A percentile compares a stretch with the other conserved stretches of the same genome.
Evolutionary conservation across 92 coral and sea anemone species (phyloP).

Genomic region (Epizoanthus ramosus): DNA sequence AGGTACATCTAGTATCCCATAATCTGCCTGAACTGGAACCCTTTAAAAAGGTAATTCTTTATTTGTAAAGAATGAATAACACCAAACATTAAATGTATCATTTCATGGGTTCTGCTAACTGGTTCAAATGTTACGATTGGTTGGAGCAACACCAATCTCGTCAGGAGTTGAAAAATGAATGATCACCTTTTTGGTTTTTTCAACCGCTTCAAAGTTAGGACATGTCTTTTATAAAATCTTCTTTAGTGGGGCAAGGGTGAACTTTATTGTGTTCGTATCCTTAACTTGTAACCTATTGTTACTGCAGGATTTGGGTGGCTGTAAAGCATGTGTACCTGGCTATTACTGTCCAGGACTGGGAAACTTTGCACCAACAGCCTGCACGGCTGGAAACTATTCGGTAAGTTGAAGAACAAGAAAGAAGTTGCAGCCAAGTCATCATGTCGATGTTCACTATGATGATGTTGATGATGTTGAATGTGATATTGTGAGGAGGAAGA

Average conservation of each 20-base stretch:
- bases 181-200: too few species aligned
- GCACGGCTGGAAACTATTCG: conserved; percentile 87
- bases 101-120: too few species aligned
- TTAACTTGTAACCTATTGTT: neutral
- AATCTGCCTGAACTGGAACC: too few species aligned
- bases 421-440: too few species aligned
- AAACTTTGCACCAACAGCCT: conserved; percentile 78
- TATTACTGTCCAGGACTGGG: conserved; percentile 87
- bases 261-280: neutral
- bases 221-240: neutral
- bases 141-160: too few species aligned
- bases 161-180: too few species aligned
- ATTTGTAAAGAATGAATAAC: too few species aligned
- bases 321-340: conserved; percentile 92
- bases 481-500: neutral
- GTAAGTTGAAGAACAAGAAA: conserved; percentile 46
- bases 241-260: neutral
- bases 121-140: too few species aligned
- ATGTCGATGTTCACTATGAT: neutral
- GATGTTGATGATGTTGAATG: neutral
- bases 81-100: too few species aligned
- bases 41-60: too few species aligned
- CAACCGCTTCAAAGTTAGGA: neutral
- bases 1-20: too few species aligned
- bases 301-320: conserved; percentile 61